A percentile compares a stretch with the other conserved stretches of the same genome.
Evolutionary conservation across 2,113 vertebrate species (phyloP).

Genomic region (Isichthys henryi): DNA sequence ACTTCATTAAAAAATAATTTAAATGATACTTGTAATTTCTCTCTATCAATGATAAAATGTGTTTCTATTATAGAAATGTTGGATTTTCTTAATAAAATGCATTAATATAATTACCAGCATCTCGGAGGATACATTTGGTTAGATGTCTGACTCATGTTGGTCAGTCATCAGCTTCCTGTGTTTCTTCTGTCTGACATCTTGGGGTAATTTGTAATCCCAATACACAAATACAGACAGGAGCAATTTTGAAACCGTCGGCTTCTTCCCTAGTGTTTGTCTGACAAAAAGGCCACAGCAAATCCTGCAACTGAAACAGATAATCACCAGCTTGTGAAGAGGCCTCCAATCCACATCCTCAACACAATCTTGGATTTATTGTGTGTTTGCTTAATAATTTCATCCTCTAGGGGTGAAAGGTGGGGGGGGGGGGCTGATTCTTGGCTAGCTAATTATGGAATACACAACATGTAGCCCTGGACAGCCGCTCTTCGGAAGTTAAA

Average conservation of each 20-base stretch:
- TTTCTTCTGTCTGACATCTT: constrained; percentile 30
- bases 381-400: constrained; percentile 56
- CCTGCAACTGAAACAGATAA: constrained; percentile 56
- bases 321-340: constrained; percentile 60
- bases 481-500: neutral
- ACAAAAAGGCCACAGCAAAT: constrained; percentile 54
- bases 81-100: neutral
- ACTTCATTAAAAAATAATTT: neutral
- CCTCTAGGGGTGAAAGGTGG: constrained; percentile 18
- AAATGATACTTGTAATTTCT: neutral
- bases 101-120: neutral
- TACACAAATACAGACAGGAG: constrained; percentile 38
- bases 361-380: constrained; percentile 37
- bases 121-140: constrained; percentile 21
- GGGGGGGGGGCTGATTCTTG: constrained; percentile 4
- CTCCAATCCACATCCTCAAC: constrained; percentile 62
- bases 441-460: constrained; percentile 25
- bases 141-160: constrained; percentile 34
- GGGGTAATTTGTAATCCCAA: constrained; percentile 29
- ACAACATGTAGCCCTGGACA: neutral
- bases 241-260: constrained; percentile 24
- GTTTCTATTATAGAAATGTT: neutral
- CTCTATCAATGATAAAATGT: neutral
- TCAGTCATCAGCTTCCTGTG: constrained; percentile 27
- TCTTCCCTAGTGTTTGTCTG: constrained; percentile 50